Conservation (phyloP, 1,140 invertebrate species). For the Procambarus clarkii region DNA sequence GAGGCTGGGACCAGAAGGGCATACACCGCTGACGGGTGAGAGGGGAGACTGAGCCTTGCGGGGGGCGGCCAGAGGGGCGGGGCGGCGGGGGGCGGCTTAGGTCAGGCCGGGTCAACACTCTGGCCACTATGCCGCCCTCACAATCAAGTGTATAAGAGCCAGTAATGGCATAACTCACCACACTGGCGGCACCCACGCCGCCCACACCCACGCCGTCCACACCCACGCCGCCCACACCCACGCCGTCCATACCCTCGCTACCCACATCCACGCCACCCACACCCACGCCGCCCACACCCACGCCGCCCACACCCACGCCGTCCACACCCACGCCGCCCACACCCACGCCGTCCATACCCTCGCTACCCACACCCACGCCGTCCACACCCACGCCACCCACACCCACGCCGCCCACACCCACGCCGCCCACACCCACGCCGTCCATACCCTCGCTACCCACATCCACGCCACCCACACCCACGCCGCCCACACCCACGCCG, state of each 20-base stretch:
- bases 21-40: background rate
- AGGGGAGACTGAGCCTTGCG: background rate
- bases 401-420: too few species aligned
- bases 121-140: conserved; percentile 35
- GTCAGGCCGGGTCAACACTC: conserved; percentile 1
- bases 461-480: too few species aligned
- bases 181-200: background rate
- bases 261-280: background rate
- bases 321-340: too few species aligned
- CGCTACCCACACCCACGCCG: background rate
- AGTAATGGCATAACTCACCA: conserved; percentile 56
- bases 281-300: background rate
- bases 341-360: background rate
- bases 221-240: background rate
- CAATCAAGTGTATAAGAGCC: conserved; percentile 63
- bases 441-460: background rate
- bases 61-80: background rate
- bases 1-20: background rate
- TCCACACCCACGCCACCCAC: background rate
- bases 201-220: background rate
- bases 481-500: too few species aligned
- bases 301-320: background rate
- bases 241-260: background rate
- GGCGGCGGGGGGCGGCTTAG: conserved; percentile 21
- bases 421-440: too few species aligned